Evolutionary conservation across 2,113 vertebrate species (phyloP).

Genomic region (Nanorana parkeri): DNA sequence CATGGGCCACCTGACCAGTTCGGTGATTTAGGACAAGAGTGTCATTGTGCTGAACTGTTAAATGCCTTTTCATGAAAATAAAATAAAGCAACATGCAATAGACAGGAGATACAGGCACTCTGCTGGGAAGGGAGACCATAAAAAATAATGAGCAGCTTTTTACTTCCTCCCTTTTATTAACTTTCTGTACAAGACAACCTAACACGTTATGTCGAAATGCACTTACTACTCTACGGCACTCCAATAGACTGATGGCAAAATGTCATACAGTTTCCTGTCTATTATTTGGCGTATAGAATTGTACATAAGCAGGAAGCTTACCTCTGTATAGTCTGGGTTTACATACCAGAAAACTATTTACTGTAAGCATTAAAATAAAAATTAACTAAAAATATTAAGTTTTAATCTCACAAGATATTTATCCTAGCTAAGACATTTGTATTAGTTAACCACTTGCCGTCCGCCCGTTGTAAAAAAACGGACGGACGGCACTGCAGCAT

Average conservation of each 20-base stretch:
- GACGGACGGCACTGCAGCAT: too few species aligned
- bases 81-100: constrained; percentile 75
- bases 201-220: constrained; percentile 71
- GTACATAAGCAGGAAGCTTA: constrained; percentile 15
- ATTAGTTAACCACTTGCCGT: too few species aligned
- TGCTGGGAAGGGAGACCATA: constrained; percentile 83
- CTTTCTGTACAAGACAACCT: constrained; percentile 74
- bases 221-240: constrained; percentile 68
- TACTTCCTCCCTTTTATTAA: constrained; percentile 80
- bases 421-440: too few species aligned
- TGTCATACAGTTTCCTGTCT: constrained; percentile 15
- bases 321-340: not conserved
- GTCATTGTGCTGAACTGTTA: constrained; percentile 75
- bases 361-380: not conserved
- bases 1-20: constrained; percentile 68
- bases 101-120: constrained; percentile 76
- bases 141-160: constrained; percentile 86
- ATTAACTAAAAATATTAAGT: too few species aligned
- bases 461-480: too few species aligned
- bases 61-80: constrained; percentile 72
- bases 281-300: constrained; percentile 13
- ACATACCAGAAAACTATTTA: not conserved
- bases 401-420: too few species aligned
- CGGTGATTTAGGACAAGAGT: constrained; percentile 78
- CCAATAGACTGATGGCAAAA: constrained; percentile 62